A percentile compares a stretch with the other conserved stretches of the same genome.
These are phyloP conservation scores for Azorinus chamasolen DNA, from an alignment of 2,888 invertebrate species.

Conservation along the genomic window DNA sequence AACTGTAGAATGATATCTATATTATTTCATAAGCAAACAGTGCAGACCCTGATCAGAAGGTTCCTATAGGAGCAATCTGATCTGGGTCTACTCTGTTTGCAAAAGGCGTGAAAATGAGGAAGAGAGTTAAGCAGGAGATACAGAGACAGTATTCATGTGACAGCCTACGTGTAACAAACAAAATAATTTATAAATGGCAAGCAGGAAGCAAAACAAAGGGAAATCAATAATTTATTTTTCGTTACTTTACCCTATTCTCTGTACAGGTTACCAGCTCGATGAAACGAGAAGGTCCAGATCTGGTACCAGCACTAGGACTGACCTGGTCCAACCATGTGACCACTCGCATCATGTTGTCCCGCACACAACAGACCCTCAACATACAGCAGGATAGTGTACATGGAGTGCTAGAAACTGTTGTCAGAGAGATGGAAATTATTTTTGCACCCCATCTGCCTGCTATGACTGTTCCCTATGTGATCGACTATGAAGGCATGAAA, in stretches of 20 bases:
- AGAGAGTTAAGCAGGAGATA: no score
- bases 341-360: constrained; percentile 88
- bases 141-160: no score
- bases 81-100: neutral
- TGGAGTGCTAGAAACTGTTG: constrained; percentile 62
- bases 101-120: no score
- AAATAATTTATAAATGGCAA: no score
- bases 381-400: constrained; percentile 60
- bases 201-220: no score
- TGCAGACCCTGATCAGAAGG: no score
- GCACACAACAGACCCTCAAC: constrained; percentile 64
- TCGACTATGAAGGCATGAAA: constrained; percentile 87
- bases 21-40: no score
- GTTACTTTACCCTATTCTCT: no score
- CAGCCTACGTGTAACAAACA: no score
- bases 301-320: constrained; percentile 89
- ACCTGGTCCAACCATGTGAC: constrained; percentile 90
- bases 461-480: constrained; percentile 87
- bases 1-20: no score
- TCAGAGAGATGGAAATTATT: constrained; percentile 87
- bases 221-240: no score
- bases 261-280: constrained; percentile 79
- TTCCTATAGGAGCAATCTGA: no score
- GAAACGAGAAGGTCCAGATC: constrained; percentile 57
- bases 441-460: constrained; percentile 89